Evolutionary conservation across 2,113 vertebrate genomes (phyloP), one percentile per base, ranked within the genome.

Genomic region (Neodon shergylaensis): DNA sequence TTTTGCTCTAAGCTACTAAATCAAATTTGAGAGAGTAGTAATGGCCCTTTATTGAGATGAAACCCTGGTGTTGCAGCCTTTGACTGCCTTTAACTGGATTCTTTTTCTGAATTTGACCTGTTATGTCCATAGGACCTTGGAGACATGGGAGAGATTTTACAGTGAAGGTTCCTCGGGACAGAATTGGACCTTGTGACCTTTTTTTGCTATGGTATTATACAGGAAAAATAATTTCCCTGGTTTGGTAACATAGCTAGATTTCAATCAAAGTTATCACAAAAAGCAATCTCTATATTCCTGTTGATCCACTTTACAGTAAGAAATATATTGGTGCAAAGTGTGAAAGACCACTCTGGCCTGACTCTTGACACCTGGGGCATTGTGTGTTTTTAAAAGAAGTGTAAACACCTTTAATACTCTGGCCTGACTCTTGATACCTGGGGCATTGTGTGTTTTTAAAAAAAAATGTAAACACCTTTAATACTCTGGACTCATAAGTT

Each of bases 1-100:
- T 84, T 95, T 94, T 93, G 36, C 31, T 91, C 66, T 47, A 92
- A 92, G 95, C 78, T 89, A 0, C 49, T 44, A 88, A 94, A 49
- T 90, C 70, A 96, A 44, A 58, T 58, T 58, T 58, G 58, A 58
- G 19, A 96, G 70, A 17, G n/a, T 58, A 33, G 39, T n/a, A 82
- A 52, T 12, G 44, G 13, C 31, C 39, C 58, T 10, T 21, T 28
- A 13, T 47, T 92, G 61, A 90, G 47, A 26, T 76, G 63, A 22
- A 9, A 77, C 82, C 28, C 86, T 95, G 39, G 44, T 66, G 7
- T 22, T 31, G 21, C 28, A 28, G 26, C 19, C 9, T 2, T 31
- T 76, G 73, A n/a, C 58, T 49, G 13, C 85, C 87, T 73, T 88
- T 42, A 42, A 31, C 31, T 66, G 58, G 49, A 72, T 83, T 93